phyloP scores from a whole-genome alignment of 2,888 invertebrate species.

The Anthophora plumipes region DNA sequence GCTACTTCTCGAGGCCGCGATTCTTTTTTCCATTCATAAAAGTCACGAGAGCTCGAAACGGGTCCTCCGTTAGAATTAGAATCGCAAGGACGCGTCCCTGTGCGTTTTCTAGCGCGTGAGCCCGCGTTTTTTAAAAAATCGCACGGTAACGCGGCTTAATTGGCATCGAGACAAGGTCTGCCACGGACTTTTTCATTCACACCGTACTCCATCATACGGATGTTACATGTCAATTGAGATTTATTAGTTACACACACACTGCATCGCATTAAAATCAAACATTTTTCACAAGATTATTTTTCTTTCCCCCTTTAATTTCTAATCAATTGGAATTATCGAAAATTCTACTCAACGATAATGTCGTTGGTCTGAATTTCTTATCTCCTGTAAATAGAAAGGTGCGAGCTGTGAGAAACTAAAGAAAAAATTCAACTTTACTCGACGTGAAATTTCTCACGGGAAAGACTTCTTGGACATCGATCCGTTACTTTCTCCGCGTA shows the following conservation, averaged over 20 bases:
- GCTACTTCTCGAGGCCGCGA: conserved; percentile 48
- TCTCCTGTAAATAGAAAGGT: conserved; percentile 18
- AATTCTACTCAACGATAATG: too few species aligned
- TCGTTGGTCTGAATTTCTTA: not conserved
- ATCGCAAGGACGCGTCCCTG: conserved; percentile 56
- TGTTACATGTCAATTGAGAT: not conserved
- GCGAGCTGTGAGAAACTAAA: not conserved
- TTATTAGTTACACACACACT: conserved; percentile 2
- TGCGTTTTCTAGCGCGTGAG: conserved; percentile 25
- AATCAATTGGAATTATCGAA: too few species aligned
- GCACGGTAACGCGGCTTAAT: conserved; percentile 42
- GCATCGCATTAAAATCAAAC: not conserved
- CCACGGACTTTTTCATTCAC: conserved; percentile 46
- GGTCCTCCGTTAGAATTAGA: conserved; percentile 31
- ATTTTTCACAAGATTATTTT: not conserved
- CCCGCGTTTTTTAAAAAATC: conserved; percentile 22
- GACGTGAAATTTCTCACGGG: conserved; percentile 43
- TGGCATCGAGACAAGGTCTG: conserved; percentile 34
- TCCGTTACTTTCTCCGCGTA: conserved; percentile 67
- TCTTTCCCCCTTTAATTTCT: not conserved
- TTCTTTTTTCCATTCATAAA: conserved; percentile 41
- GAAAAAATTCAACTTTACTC: conserved; percentile 16
- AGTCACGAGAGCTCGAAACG: conserved; percentile 15
- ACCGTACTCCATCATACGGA: not conserved
- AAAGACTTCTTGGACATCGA: conserved; percentile 13